Conservation (phyloP, 2,113 vertebrate genomes). For the Pelmatolapia mariae region DNA sequence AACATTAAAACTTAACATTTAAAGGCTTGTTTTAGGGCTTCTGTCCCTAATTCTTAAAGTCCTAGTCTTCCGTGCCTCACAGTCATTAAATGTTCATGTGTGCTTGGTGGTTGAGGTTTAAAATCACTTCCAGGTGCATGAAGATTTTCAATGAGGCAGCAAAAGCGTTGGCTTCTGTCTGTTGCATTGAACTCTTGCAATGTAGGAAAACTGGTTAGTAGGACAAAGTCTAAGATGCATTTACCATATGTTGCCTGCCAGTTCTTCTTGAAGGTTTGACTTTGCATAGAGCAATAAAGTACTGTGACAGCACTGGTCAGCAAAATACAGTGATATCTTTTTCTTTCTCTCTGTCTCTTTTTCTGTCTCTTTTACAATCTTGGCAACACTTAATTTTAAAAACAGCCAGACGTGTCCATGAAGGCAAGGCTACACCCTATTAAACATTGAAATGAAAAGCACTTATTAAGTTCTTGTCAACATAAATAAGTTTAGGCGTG, state of each 20-base stretch:
- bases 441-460: not conserved
- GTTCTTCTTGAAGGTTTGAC: not conserved
- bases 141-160: not conserved
- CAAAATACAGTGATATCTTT: not conserved
- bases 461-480: not conserved
- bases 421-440: not conserved
- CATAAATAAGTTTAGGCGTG: not conserved
- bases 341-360: not conserved
- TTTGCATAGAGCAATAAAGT: not conserved
- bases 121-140: not conserved
- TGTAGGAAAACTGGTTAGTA: not conserved
- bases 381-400: not conserved
- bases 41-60: not conserved
- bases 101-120: not conserved
- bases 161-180: not conserved
- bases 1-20: not conserved
- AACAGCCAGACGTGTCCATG: not conserved
- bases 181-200: not conserved
- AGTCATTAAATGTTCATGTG: not conserved
- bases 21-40: not conserved
- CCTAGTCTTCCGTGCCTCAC: not conserved
- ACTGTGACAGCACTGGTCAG: not conserved
- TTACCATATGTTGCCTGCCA: not conserved
- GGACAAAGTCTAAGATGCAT: not conserved
- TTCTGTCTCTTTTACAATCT: not conserved